These are phyloP conservation scores for Hymenochirus boettgeri DNA, from an alignment of 2,113 vertebrate species.

Conservation along the genomic window DNA sequence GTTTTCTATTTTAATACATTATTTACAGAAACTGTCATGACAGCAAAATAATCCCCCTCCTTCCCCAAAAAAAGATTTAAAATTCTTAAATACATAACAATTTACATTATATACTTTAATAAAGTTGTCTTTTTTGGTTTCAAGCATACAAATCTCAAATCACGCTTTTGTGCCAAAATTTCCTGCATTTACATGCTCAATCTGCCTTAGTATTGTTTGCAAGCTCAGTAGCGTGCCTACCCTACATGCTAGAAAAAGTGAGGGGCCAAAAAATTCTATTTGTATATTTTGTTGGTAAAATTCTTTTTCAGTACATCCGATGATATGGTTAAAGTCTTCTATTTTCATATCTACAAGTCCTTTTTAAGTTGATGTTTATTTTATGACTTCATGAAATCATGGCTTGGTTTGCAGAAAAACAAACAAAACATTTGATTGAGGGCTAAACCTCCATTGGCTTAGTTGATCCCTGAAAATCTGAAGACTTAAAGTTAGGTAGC, in stretches of 20 bases:
- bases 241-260: conserved; percentile 70
- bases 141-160: conserved; percentile 59
- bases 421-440: conserved; percentile 49
- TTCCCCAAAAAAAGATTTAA: conserved; percentile 53
- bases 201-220: conserved; percentile 53
- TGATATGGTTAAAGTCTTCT: conserved; percentile 66
- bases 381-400: conserved; percentile 35
- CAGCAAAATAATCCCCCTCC: too few relatives aligned
- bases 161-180: conserved; percentile 57
- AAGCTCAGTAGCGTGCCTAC: conserved; percentile 61
- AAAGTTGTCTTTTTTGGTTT: conserved; percentile 60
- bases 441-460: conserved; percentile 21
- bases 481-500: too few relatives aligned
- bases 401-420: conserved; percentile 51
- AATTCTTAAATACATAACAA: conserved; percentile 53
- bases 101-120: conserved; percentile 58
- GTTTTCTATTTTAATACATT: conserved; percentile 54
- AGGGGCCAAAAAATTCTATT: conserved; percentile 49
- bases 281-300: conserved; percentile 56
- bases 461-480: conserved; percentile 19
- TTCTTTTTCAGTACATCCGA: conserved; percentile 56
- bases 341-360: conserved; percentile 67
- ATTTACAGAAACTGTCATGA: conserved; percentile 53
- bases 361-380: conserved; percentile 32
- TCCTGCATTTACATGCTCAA: conserved; percentile 57